phyloP scores from a whole-genome alignment of 2,888 invertebrate genomes.

The Pseudanteris insignis region DNA sequence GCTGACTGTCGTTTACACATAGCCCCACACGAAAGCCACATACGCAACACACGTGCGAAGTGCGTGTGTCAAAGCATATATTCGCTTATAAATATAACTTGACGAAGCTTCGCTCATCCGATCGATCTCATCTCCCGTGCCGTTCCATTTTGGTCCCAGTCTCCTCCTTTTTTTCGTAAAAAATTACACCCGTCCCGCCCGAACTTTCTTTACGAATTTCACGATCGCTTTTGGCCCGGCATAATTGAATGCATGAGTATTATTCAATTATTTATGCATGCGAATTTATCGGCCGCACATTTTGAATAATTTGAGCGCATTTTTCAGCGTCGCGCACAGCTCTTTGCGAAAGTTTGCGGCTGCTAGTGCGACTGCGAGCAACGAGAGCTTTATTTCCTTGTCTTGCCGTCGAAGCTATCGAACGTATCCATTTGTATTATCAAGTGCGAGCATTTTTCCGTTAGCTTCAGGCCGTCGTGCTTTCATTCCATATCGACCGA shows the following conservation, averaged over 20 bases:
- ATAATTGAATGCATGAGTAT: too few relatives aligned
- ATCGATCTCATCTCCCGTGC: slow-evolving; percentile 1
- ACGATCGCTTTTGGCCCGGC: slow-evolving; percentile 46
- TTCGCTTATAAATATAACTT: slow-evolving; percentile 38
- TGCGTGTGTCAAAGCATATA: slow-evolving; percentile 31
- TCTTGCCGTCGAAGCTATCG: slow-evolving; percentile 49
- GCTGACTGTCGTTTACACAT: slow-evolving; percentile 48
- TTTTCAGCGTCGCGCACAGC: slow-evolving; percentile 1
- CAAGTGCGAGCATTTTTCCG: slow-evolving; percentile 60
- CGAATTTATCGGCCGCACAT: slow-evolving; percentile 13
- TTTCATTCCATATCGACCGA: slow-evolving; percentile 37
- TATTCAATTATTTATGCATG: not conserved
- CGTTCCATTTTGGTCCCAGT: not conserved
- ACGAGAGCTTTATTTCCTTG: slow-evolving; percentile 52
- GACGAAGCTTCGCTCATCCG: slow-evolving; percentile 22
- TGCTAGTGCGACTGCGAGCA: slow-evolving; percentile 20
- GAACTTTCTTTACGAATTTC: slow-evolving; percentile 44
- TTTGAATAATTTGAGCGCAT: slow-evolving; percentile 21
- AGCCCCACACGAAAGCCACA: slow-evolving; percentile 37
- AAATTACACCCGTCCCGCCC: too few relatives aligned
- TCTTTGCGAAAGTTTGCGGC: slow-evolving; percentile 18
- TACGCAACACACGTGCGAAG: slow-evolving; percentile 17
- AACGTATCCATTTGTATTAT: slow-evolving; percentile 59
- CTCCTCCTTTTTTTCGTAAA: not conserved
- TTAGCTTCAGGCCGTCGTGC: slow-evolving; percentile 46